Base-by-base conservation (phyloP, 23 tunicate genomes). In the Aplidium turbinatum region DNA sequence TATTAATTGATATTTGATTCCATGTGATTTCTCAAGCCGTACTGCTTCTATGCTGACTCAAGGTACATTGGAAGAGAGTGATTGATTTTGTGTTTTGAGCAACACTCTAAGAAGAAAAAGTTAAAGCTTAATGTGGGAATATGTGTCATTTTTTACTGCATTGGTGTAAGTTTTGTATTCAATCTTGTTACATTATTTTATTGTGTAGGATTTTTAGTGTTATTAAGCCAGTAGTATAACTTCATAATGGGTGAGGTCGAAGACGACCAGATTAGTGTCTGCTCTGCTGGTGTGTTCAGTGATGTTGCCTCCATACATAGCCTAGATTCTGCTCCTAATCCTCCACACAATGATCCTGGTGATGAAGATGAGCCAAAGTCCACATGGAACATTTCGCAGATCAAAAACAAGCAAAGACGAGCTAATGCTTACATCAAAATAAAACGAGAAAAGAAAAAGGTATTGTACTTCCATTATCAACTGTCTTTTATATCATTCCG, bases 271-370 rank as follows among this genome's bases (percentile, higher is more conserved):
- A 60, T 81, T 13, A 88, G 96, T 38, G 81, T 88, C 28, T 53
- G 83, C 63, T 88, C 96, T 48, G 96, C 83, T n/a, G 96, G 96
- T 22, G 78, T 88, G 21, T 88, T 88, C 53, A 88, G 96, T 61
- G 87, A 88, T 52, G 72, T 69, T 58, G 86, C 82, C 6, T 82
- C 88, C 22, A 72, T 88, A 28, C 7, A 33, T 1, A 26, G 21
- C 0, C 26, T 52, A 31, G 27, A 42, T 42, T 16, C 16, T 42
- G 16, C 50, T 9, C 11, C 50, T 42, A n/a, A n/a, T n/a, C n/a
- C n/a, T n/a, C 72, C 24, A 35, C 16, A 9, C 13, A 18, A 18
- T 7, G 47, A 70, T 70, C 47, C 58, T 25, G 4, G 58, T 1
- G 23, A 7, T 24, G 38, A 35, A 4, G 3, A 47, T 19, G 38